phyloP scores from a whole-genome alignment of 2,797 vertebrate species.

The Tamandua tetradactyla region DNA sequence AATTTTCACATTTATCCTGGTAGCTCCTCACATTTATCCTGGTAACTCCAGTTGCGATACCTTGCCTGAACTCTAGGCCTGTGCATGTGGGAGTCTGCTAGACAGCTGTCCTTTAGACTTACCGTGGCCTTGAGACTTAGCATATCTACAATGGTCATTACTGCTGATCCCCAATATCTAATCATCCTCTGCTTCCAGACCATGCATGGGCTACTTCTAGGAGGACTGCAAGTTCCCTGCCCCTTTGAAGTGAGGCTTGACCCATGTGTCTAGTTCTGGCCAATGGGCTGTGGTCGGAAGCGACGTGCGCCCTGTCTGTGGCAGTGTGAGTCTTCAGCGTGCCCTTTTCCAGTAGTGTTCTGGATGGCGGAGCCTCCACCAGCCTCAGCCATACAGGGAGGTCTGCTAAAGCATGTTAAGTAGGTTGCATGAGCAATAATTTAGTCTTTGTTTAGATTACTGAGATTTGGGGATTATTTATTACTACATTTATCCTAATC shows the following conservation, averaged over 20 bases:
- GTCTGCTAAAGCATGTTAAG: neutral
- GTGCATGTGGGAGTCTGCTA: neutral
- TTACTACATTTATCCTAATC: neutral
- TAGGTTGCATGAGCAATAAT: neutral
- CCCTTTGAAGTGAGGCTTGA: neutral
- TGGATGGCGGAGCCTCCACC: neutral
- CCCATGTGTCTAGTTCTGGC: neutral
- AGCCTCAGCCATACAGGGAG: neutral
- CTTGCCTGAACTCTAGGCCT: neutral
- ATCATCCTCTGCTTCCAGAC: neutral
- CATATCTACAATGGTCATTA: neutral
- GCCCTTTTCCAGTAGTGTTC: neutral
- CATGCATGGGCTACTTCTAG: neutral
- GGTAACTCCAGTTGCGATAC: neutral
- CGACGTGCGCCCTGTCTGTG: neutral
- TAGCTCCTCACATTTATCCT: neutral
- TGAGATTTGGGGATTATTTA: neutral
- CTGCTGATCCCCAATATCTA: neutral
- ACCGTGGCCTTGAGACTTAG: neutral
- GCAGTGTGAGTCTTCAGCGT: neutral
- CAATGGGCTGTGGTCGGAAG: neutral
- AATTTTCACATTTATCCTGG: neutral
- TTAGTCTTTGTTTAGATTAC: neutral
- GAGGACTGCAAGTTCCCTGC: neutral
- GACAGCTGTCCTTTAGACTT: neutral